Conservation (phyloP, 2,888 invertebrate species). For the Phanerotoma sp. region DNA sequence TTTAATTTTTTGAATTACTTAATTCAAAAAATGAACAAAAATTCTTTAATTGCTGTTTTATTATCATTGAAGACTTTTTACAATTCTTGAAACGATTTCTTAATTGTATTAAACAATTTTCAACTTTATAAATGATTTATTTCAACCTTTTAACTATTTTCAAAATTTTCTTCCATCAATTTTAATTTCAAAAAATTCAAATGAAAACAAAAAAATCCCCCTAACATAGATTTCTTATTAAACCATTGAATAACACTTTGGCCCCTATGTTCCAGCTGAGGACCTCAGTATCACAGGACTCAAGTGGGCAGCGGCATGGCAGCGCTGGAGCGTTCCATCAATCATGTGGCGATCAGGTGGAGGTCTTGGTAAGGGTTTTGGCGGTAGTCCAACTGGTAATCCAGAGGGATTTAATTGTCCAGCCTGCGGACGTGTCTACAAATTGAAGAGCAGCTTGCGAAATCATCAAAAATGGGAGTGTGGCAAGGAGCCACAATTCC, state of each 20-base stretch:
- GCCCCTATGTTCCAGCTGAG: constrained; percentile 61
- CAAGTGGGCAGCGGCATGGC: constrained; percentile 70
- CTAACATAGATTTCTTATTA: background rate
- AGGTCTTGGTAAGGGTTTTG: constrained; percentile 50
- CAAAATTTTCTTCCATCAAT: too few relatives aligned
- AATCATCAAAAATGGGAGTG: constrained; percentile 59
- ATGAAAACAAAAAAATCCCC: background rate
- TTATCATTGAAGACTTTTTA: too few relatives aligned
- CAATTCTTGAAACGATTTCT: too few relatives aligned
- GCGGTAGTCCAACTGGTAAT: constrained; percentile 41
- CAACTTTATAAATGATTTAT: too few relatives aligned
- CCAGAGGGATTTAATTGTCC: constrained; percentile 71
- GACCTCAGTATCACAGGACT: constrained; percentile 75
- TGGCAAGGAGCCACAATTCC: constrained; percentile 58
- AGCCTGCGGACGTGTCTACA: constrained; percentile 82
- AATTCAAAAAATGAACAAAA: too few relatives aligned
- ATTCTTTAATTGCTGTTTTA: too few relatives aligned
- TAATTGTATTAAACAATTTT: too few relatives aligned
- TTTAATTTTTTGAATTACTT: too few relatives aligned
- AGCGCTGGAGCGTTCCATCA: constrained; percentile 56
- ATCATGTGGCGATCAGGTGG: constrained; percentile 56
- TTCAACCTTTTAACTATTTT: too few relatives aligned
- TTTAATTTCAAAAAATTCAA: background rate
- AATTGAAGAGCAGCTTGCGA: constrained; percentile 74
- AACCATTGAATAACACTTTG: constrained; percentile 26